Percentiles rank a stretch among this genome's conserved stretches.
These are phyloP conservation scores for Phthorimaea operculella DNA, from an alignment of 1,140 invertebrate species.

Conservation along the genomic window DNA sequence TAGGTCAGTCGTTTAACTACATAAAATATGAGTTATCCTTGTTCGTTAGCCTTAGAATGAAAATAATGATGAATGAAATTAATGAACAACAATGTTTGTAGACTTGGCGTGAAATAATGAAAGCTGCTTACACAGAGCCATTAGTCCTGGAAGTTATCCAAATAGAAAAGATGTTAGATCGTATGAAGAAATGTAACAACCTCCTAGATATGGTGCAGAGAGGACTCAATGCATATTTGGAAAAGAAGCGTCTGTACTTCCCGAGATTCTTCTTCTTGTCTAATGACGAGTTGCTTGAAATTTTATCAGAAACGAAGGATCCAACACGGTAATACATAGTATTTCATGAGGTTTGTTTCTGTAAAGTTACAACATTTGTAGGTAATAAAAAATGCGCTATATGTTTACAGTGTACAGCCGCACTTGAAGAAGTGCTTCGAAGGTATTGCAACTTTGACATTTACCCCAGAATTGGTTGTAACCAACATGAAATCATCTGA, in stretches of 20 bases:
- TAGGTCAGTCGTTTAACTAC: too few species aligned
- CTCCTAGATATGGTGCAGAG: slow-evolving; percentile 90
- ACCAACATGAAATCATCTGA: slow-evolving; percentile 92
- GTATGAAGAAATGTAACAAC: slow-evolving; percentile 88
- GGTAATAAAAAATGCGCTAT: slow-evolving; percentile 8
- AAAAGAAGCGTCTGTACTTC: slow-evolving; percentile 95
- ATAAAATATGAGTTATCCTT: too few species aligned
- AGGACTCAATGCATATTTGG: slow-evolving; percentile 92
- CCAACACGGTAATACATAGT: slow-evolving; percentile 76
- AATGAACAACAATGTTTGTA: slow-evolving; percentile 15
- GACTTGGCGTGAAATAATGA: slow-evolving; percentile 96
- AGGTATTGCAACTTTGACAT: slow-evolving; percentile 87
- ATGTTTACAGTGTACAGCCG: slow-evolving; percentile 77
- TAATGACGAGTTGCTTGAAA: slow-evolving; percentile 96
- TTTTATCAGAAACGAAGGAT: slow-evolving; percentile 96
- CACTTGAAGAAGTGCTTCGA: slow-evolving; percentile 98
- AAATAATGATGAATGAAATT: too few species aligned
- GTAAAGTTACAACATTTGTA: too few species aligned
- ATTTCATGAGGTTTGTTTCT: too few species aligned
- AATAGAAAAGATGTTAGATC: slow-evolving; percentile 94
- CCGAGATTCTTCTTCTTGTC: slow-evolving; percentile 96
- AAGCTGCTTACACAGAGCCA: slow-evolving; percentile 79
- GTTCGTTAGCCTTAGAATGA: too few species aligned
- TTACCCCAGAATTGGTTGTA: slow-evolving; percentile 88
- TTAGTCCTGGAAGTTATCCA: slow-evolving; percentile 86